Percentiles rank a stretch among this genome's conserved stretches.
phyloP scores from a whole-genome alignment of 2,888 invertebrate species.

The Thymelicus acteon region DNA sequence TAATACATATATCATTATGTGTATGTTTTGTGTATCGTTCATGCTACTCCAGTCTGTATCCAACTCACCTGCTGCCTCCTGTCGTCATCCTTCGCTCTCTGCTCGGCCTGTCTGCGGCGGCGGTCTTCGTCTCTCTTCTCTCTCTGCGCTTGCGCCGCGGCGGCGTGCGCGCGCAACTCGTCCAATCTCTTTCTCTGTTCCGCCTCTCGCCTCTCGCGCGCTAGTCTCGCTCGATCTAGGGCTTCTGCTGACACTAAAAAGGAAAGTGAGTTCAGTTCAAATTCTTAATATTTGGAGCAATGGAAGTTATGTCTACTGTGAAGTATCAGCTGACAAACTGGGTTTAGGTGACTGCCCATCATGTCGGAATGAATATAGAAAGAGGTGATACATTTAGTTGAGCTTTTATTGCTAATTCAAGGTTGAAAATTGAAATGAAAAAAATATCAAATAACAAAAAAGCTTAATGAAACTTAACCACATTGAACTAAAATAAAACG shows the following conservation, averaged over 20 bases:
- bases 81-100: slow-evolving; percentile 90
- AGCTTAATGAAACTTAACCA: too few species aligned
- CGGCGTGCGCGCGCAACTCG: slow-evolving; percentile 94
- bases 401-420: too few species aligned
- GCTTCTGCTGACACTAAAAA: slow-evolving; percentile 59
- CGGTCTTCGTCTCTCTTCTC: slow-evolving; percentile 95
- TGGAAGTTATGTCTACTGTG: too few species aligned
- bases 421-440: too few species aligned
- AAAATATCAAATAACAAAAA: too few species aligned
- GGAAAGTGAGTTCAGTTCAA: not conserved
- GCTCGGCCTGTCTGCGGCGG: slow-evolving; percentile 92
- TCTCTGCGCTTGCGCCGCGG: slow-evolving; percentile 94
- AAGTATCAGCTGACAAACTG: too few species aligned
- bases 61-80: slow-evolving; percentile 61
- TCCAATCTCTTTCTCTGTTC: slow-evolving; percentile 95
- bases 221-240: slow-evolving; percentile 87
- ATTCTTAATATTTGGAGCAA: too few species aligned
- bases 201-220: slow-evolving; percentile 95
- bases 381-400: too few species aligned
- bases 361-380: too few species aligned
- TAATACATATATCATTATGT: too few species aligned
- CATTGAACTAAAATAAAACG: too few species aligned
- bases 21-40: not conserved
- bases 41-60: not conserved
- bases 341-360: too few species aligned